A percentile compares a stretch with the other conserved stretches of the same genome.
These are phyloP conservation scores for Steinernema hermaphroditum DNA, from an alignment of 2,888 invertebrate species.

Conservation along the genomic window DNA sequence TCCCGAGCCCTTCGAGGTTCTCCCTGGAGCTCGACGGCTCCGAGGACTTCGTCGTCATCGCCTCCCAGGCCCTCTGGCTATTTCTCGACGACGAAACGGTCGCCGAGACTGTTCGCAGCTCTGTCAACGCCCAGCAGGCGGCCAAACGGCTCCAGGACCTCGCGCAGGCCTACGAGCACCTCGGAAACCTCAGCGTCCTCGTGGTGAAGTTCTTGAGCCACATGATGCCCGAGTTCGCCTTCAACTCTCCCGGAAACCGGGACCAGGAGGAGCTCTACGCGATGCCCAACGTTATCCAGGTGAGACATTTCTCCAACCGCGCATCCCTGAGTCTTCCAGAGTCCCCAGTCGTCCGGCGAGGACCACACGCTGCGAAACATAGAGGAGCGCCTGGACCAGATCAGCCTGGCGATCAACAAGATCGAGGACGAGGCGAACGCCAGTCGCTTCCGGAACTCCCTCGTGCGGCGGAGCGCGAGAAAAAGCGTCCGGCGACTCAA, in stretches of 20 bases:
- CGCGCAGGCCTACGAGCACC: slow-evolving; percentile 37
- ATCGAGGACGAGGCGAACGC: slow-evolving; percentile 34
- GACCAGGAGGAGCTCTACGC: slow-evolving; percentile 22
- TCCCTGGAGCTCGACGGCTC: slow-evolving; percentile 62
- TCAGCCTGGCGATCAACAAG: slow-evolving; percentile 38
- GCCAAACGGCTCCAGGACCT: slow-evolving; percentile 38
- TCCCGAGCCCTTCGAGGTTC: slow-evolving; percentile 67
- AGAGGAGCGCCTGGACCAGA: slow-evolving; percentile 41
- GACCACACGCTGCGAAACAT: slow-evolving; percentile 39
- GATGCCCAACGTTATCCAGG: slow-evolving; percentile 9
- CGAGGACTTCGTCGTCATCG: slow-evolving; percentile 68
- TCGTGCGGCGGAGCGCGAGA: slow-evolving; percentile 12
- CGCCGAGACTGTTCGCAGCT: slow-evolving; percentile 76
- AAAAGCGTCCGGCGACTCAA: slow-evolving; percentile 19
- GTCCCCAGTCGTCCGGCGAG: slow-evolving; percentile 30
- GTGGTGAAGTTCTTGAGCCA: slow-evolving; percentile 36
- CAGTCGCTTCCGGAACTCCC: neutral
- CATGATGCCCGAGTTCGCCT: neutral
- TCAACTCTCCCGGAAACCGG: slow-evolving; percentile 4
- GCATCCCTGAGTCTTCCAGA: neutral
- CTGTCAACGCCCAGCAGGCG: slow-evolving; percentile 36
- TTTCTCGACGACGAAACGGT: slow-evolving; percentile 82
- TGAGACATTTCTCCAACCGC: neutral
- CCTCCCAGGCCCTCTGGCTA: slow-evolving; percentile 76
- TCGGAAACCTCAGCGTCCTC: slow-evolving; percentile 39